These are phyloP conservation scores for Torymus aiolomorphi DNA, from an alignment of 2,888 invertebrate species.

Conservation along the genomic window DNA sequence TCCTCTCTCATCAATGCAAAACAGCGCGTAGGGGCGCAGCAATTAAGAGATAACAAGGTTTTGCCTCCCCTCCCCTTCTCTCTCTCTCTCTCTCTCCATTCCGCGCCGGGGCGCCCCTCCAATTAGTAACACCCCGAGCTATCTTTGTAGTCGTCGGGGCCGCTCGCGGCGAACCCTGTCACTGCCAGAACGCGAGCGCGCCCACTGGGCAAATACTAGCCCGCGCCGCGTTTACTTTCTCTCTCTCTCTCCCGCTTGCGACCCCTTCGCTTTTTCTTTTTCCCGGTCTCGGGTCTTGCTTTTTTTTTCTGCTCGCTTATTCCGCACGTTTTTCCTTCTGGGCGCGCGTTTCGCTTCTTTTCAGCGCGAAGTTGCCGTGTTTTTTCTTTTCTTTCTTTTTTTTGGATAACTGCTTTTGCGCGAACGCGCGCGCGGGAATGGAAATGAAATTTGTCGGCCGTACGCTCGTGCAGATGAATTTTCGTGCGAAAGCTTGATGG, in stretches of 20 bases:
- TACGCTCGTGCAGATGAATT: too few species aligned
- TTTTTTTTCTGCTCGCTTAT: too few species aligned
- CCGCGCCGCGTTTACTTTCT: not conserved
- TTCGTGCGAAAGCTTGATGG: too few species aligned
- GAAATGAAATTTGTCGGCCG: too few species aligned
- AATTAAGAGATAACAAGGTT: conserved; percentile 76
- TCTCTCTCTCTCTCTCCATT: conserved; percentile 67
- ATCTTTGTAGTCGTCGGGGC: conserved; percentile 58
- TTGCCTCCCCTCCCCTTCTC: conserved; percentile 71
- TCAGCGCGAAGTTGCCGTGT: too few species aligned
- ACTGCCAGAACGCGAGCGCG: conserved; percentile 61
- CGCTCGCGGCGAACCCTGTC: conserved; percentile 56
- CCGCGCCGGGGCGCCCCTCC: conserved; percentile 72
- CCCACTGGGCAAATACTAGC: conserved; percentile 28
- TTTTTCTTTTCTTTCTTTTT: too few species aligned
- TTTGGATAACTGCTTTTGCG: too few species aligned
- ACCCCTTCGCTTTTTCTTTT: not conserved
- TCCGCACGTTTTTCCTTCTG: too few species aligned
- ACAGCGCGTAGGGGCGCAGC: conserved; percentile 74
- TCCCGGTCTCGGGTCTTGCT: too few species aligned
- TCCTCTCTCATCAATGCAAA: conserved; percentile 73
- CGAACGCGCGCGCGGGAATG: too few species aligned
- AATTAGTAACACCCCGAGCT: conserved; percentile 74
- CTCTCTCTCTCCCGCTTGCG: conserved; percentile 7
- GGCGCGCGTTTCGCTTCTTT: too few species aligned